Base-by-base conservation (phyloP, 2,113 vertebrate genomes). In the Pterocles orientalis region DNA sequence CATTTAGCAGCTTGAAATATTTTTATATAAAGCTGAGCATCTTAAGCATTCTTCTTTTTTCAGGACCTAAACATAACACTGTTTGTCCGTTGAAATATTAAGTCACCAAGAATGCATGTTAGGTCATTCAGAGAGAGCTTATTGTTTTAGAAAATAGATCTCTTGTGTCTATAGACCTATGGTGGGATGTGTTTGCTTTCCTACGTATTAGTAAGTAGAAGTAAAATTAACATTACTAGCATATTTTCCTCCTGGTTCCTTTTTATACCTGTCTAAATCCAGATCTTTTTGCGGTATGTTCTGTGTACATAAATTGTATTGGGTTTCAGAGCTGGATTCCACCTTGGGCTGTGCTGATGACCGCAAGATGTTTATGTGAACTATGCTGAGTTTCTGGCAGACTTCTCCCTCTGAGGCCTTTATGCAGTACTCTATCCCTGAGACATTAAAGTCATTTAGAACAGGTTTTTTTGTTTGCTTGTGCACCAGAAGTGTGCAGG, bases 251-350 rank as follows among this genome's bases (percentile, higher is more conserved):
- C 18, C 25, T 78, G 25, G 36, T 81, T 96, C 60, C 28, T 94
- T 95, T 96, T 97, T 95, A 91, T 96, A 71, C 39, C 11, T 60
- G 43, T 95, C 68, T 95, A 94, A 95, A 95, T 94, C 72, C 43
- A 91, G 80, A 60, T 90, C 29, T 94, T 68, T 39, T 86, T 83
- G 53, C 96, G 95, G 92, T 73, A 78, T 92, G 92, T 71, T 43
- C 83, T 96, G 86, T 96, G 94, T 94, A 83, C 86, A 81, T 81
- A 96, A 94, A 66, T 88, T 86, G 71, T 73, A 33, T 70, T 94
- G 54, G 58, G 11, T 86, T 96, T 95, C 58, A 83, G 82, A 45
- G 62, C 11, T 90, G 75, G 71, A 47, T 92, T 95, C 71, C 18
- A 70, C 64, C 58, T 58, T 86, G 76, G 82, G 60, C 50, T 78